phyloP scores from a whole-genome alignment of 2,797 vertebrate genomes.

The Nannoperca australis region DNA sequence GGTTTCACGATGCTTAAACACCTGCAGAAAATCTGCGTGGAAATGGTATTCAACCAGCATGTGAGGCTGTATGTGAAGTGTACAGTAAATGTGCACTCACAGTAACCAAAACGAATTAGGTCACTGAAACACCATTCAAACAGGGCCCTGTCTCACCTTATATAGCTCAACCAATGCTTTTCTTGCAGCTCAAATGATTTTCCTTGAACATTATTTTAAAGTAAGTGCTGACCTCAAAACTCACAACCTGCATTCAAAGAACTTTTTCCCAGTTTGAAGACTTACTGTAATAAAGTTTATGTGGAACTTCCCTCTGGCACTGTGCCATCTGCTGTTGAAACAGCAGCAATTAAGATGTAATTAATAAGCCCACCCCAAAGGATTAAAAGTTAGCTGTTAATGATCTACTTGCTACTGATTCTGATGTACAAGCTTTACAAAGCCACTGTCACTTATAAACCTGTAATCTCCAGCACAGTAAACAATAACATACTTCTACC shows the following conservation, averaged over 20 bases:
- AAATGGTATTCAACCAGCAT: neutral
- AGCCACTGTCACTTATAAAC: conserved; percentile 16
- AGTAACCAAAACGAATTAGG: conserved; percentile 1
- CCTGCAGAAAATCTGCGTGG: neutral
- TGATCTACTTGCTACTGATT: conserved; percentile 16
- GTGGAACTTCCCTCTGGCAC: conserved; percentile 47
- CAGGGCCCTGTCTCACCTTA: neutral
- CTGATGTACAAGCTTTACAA: neutral
- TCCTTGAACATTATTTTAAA: conserved; percentile 8
- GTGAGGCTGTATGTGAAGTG: neutral
- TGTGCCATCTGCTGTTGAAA: conserved; percentile 43
- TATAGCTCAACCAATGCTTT: neutral
- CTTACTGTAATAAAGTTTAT: conserved; percentile 28
- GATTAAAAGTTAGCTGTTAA: conserved; percentile 8
- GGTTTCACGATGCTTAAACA: conserved; percentile 2
- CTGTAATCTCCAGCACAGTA: neutral
- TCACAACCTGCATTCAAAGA: neutral
- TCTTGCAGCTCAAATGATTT: conserved; percentile 3
- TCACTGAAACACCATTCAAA: neutral
- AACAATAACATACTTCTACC: neutral
- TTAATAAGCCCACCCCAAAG: conserved; percentile 29
- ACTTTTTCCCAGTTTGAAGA: conserved; percentile 20
- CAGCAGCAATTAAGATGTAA: conserved; percentile 38
- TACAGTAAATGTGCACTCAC: neutral
- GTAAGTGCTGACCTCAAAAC: conserved; percentile 17